phyloP scores from a whole-genome alignment of 2,797 vertebrate species.

The Xiphorhynchus erythropygius region DNA sequence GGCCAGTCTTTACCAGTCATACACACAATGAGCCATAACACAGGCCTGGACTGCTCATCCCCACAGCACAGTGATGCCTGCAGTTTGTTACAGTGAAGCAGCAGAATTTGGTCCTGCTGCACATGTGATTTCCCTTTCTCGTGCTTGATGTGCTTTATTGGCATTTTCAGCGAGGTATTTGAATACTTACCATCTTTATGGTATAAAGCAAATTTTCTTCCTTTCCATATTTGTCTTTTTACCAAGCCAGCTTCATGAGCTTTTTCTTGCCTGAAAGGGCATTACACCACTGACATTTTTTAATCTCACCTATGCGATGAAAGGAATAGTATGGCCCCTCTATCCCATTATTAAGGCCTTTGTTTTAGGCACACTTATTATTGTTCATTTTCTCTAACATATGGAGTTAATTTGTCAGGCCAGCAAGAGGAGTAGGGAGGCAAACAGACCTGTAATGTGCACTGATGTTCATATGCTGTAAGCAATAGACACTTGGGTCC shows the following conservation, averaged over 20 bases:
- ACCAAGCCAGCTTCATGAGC: background rate
- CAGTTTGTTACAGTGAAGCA: background rate
- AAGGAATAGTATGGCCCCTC: background rate
- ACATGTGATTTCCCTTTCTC: background rate
- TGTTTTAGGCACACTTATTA: background rate
- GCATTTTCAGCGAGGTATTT: background rate
- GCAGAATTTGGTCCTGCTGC: background rate
- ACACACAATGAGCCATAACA: fast-evolving
- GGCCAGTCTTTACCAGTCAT: background rate
- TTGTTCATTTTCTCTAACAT: background rate
- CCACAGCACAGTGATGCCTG: background rate
- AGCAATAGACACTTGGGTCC: background rate
- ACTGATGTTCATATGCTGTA: background rate
- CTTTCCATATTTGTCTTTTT: background rate
- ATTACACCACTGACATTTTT: background rate
- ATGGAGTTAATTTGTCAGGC: background rate
- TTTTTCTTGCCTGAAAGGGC: background rate
- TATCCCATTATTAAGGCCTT: background rate
- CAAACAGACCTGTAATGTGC: background rate
- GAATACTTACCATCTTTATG: background rate
- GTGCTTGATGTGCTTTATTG: background rate
- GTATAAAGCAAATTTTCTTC: background rate
- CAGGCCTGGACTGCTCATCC: background rate
- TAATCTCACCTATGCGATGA: background rate
- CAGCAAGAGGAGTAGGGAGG: background rate